A percentile compares a stretch with the other conserved stretches of the same genome.
These are phyloP conservation scores for Teleiodes luculella DNA, from an alignment of 2,888 invertebrate species.

Conservation along the genomic window DNA sequence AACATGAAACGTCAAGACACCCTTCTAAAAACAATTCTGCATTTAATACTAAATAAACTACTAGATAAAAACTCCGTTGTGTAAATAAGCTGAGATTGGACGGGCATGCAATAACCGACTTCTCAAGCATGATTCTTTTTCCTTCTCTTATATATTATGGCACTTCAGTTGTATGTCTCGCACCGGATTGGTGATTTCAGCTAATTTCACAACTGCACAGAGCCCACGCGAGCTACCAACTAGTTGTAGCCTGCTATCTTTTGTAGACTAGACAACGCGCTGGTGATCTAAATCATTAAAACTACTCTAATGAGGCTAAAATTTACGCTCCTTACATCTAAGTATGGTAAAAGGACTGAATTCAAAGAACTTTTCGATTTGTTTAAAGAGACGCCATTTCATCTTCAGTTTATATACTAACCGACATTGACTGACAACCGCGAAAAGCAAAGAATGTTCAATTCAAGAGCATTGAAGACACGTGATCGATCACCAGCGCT, in stretches of 20 bases:
- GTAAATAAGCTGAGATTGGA: slow-evolving; percentile 74
- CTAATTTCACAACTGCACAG: slow-evolving; percentile 72
- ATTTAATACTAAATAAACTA: slow-evolving; percentile 22
- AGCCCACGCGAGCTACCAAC: slow-evolving; percentile 40
- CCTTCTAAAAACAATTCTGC: slow-evolving; percentile 30
- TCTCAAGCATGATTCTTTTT: slow-evolving; percentile 48
- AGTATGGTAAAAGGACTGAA: too few species aligned
- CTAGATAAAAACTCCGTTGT: slow-evolving; percentile 40
- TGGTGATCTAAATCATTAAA: slow-evolving; percentile 3
- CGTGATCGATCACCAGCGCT: slow-evolving; percentile 17
- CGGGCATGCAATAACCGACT: slow-evolving; percentile 56
- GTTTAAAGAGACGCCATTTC: too few species aligned
- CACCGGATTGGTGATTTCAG: slow-evolving; percentile 62
- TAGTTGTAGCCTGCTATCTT: slow-evolving; percentile 56
- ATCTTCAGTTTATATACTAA: neutral
- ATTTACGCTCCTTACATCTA: too few species aligned
- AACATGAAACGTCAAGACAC: slow-evolving; percentile 34
- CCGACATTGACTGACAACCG: neutral
- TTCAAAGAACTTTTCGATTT: too few species aligned
- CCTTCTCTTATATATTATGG: slow-evolving; percentile 27
- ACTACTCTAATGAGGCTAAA: too few species aligned
- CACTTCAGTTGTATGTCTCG: slow-evolving; percentile 32
- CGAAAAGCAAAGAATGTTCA: neutral
- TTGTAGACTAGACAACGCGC: slow-evolving; percentile 40
- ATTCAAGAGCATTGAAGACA: neutral